Evolutionary conservation across 2,113 vertebrate genomes (phyloP).

Genomic region (Peromyscus polionotus): DNA sequence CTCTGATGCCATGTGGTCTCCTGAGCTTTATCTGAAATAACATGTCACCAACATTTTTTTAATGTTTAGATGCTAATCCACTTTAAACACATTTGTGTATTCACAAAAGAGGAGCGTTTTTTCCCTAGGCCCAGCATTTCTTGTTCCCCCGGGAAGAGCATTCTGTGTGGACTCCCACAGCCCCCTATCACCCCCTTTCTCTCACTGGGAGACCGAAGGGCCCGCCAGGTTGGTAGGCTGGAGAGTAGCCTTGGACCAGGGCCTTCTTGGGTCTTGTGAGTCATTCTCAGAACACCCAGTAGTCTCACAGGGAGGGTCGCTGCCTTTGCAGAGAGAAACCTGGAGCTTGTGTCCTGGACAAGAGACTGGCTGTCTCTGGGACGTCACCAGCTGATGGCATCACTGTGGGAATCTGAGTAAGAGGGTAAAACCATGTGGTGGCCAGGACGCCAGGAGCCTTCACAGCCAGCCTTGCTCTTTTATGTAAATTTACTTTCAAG

Average conservation of each 20-base stretch:
- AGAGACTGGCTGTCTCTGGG: neutral
- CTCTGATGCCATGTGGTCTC: neutral
- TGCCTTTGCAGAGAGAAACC: neutral
- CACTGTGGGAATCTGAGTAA: neutral
- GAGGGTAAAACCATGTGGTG: neutral
- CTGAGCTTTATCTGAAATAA: neutral
- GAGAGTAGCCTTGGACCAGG: neutral
- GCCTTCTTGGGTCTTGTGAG: neutral
- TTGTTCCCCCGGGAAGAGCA: neutral
- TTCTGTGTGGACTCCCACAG: neutral
- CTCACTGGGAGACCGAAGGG: neutral
- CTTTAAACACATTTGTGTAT: neutral
- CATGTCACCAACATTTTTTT: no score
- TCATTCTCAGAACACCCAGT: neutral
- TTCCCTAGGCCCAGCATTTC: neutral
- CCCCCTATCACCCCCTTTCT: neutral
- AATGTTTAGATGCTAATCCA: neutral
- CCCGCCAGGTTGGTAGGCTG: neutral
- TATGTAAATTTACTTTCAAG: no score
- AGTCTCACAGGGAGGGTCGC: neutral
- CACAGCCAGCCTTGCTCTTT: neutral
- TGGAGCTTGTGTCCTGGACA: neutral
- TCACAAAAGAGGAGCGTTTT: neutral
- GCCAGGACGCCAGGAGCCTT: neutral
- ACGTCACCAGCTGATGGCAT: neutral